Evolutionary conservation across 92 coral and sea anemone genomes (phyloP), one percentile per base, ranked within the genome.

Genomic region (Umimayanthus chanpuru): DNA sequence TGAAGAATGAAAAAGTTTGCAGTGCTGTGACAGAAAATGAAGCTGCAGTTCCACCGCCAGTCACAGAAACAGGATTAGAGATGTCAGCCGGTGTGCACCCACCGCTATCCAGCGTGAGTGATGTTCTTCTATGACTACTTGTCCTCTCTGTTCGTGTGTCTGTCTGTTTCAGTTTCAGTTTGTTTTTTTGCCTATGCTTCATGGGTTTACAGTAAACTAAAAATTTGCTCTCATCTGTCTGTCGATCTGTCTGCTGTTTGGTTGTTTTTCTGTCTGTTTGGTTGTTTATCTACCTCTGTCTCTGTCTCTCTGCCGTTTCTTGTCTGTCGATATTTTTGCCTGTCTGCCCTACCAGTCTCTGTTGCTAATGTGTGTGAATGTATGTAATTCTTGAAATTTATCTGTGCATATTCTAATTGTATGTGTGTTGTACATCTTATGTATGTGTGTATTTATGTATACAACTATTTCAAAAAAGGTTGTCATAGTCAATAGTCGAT

Each of bases 31-130:
- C 79, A 8, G 79, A 18, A 18, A 36, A 74, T 6, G 79, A 74
- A 38, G 25, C 25, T 36, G 3, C 47, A 36, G 47, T 32, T 73
- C 20, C 77, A 8, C 23, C 26, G 77, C 50, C 50, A 47, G 50
- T 1, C 11, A 6, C 50, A 47, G 50, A 47, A 47, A 9, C 38
- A 72, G 77, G 77, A 11, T 28, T 72, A 30, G 79, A 74, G 79
- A 15, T 50, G 43, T 39, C 79, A 74, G 25, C 79, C 44, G 43
- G 14, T 74, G 50, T 74, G 12, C 50, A 16, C n/a, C 79, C 79
- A 38, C 12, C 79, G 44, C 44, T 74, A 36, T 40, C n/a, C 79
- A 38, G 25, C n/a, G 79, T 74, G 44, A 74, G 79, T 74, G 23
- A 28, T 9, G 25, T 32, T 30, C 44, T 74, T 38, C 47, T 74